Base-by-base conservation (phyloP, 2,888 invertebrate species). In the Bombylius discolor region DNA sequence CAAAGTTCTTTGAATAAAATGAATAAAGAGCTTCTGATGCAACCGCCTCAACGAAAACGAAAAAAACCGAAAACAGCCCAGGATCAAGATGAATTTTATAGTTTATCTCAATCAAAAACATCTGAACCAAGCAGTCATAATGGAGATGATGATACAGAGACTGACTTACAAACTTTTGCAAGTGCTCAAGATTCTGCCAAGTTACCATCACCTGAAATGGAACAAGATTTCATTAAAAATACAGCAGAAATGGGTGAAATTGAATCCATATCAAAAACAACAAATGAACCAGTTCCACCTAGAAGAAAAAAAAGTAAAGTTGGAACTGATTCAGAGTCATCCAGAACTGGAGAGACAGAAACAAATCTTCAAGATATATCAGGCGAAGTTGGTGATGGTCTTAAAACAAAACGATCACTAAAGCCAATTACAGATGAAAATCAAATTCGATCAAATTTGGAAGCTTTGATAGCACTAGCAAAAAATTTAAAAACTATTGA, bases 1-100 rank as follows among this genome's bases (percentile, higher is more conserved):
- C 62, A 71, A 67, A 60, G 68, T 58, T 68, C 67, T 6, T 67
- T 70, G 49, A 72, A 74, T 7, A 71, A 71, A 61, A 73, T 79
- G 58, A 81, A 81, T n/a, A 77, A 79, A 23, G 78, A 79, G 58
- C 61, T 77, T 3, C 83, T 83, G 0, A 74, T 77, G 54, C 77
- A 81, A 62, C 77, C 81, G 0, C 78, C 80, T 0, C 76, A 64
- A 23, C 61, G 70, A 9, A 73, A 73, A 57, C 65, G 87, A 46
- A 84, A 80, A 62, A 85, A 86, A 69, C 82, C 84, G 0, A 82
- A 82, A 62, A 81, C 81, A 1, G 80, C 80, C 60, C 78, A 74
- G 0, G 83, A 82, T 58, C 79, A 80, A 14, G 84, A 83, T 49
- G 83, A 83, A 55, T 85, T 78, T 66, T 83, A 79, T 60, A 85